Evolutionary conservation across 2,113 vertebrate species (phyloP), one percentile per base, ranked within the genome.

Genomic region (Sterna hirundo): DNA sequence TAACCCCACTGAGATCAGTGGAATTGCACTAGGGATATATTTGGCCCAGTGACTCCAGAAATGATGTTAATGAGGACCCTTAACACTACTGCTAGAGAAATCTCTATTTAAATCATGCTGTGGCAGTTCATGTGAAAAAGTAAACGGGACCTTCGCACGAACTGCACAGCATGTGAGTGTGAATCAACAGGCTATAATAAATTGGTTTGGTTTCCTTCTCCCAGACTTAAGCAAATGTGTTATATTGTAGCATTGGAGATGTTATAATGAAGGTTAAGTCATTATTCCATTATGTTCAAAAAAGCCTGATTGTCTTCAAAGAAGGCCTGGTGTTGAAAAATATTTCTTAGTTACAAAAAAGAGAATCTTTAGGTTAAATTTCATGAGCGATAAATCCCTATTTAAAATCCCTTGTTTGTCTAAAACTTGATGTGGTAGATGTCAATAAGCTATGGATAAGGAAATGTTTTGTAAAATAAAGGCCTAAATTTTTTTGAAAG

Each of bases 71-170:
- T 97, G 96, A 97, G 94, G 89, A 96, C 90, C 83, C 86, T 93
- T 96, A 96, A 93, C 82, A 94, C 90, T 86, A 90, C 57, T 83
- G 93, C 96, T 94, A 42, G 95, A 91, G 94, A 97, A 97, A 95
- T 96, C 84, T 97, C 96, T 96, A 90, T 97, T 97, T 97, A 97
- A 97, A 86, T 94, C 97, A 96, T 97, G 96, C 97, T 97, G 97
- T 96, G 97, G 92, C 91, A 97, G 96, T 72, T 97, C 96, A 96
- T 97, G 97, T 97, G 97, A 97, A 97, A 97, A 97, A 97, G 94
- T 95, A 97, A 97, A 96, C 87, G 96, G 94, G 93, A 88, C 96
- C 96, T 97, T 97, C 96, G 96, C 97, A 97, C 1, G 87, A 96
- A 97, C 89, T 95, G 96, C 96, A 97, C 97, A 97, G 96, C 96